phyloP scores from a whole-genome alignment of 1,140 invertebrate species.

The Drosophila arizonae region DNA sequence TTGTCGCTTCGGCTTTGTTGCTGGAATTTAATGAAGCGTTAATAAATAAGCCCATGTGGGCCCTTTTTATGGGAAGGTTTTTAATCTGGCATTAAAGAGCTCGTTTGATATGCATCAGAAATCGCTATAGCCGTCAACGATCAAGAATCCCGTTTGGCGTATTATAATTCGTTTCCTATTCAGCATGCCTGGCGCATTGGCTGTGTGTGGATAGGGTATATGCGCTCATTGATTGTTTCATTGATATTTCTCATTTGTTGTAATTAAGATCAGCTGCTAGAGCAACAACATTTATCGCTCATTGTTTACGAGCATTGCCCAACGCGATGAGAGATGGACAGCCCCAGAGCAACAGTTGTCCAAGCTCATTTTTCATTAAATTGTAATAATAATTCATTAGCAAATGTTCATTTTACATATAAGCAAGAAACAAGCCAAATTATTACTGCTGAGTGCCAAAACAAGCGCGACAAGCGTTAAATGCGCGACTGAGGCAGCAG shows the following conservation, averaged over 20 bases:
- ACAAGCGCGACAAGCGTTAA: conserved; percentile 26
- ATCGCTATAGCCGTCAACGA: conserved; percentile 13
- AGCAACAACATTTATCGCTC: conserved; percentile 12
- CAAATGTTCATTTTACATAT: conserved; percentile 49
- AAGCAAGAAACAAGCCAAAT: conserved; percentile 9
- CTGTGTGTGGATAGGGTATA: background rate
- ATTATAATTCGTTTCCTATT: background rate
- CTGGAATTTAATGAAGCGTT: conserved; percentile 74
- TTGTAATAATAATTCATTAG: conserved; percentile 78
- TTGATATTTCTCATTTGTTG: conserved; percentile 41
- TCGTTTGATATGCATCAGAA: conserved; percentile 55
- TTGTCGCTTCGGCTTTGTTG: conserved; percentile 60
- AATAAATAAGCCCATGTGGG: conserved; percentile 61
- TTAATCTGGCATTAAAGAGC: conserved; percentile 58
- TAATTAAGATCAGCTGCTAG: conserved; percentile 61
- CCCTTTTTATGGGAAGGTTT: conserved; percentile 39
- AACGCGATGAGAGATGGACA: conserved; percentile 42
- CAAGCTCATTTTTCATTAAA: conserved; percentile 73
- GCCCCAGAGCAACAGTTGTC: conserved; percentile 40
- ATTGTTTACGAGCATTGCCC: conserved; percentile 44
- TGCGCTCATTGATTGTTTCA: conserved; percentile 36
- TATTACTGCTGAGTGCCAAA: conserved; percentile 45
- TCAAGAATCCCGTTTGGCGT: conserved; percentile 11
- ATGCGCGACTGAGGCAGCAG: conserved; percentile 7
- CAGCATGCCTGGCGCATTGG: too few relatives aligned